Evolutionary conservation across 2,797 vertebrate genomes (phyloP).

Genomic region (Sebastes itinus): DNA sequence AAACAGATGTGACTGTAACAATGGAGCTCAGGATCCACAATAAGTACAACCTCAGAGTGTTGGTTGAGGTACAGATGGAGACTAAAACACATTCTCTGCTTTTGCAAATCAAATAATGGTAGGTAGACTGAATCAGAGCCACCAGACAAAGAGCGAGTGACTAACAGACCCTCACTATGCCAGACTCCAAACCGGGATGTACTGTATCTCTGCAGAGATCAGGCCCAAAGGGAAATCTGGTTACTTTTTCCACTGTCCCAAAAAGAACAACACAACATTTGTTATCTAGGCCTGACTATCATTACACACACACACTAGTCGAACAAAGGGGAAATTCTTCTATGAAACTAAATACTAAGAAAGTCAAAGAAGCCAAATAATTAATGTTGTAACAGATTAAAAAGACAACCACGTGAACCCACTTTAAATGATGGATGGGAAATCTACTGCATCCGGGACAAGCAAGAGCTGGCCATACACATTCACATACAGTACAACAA

Average conservation of each 20-base stretch:
- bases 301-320: background rate
- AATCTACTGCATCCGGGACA: background rate
- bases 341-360: background rate
- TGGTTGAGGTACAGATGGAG: background rate
- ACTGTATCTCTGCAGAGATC: slow-evolving; percentile 9
- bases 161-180: background rate
- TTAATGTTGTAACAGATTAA: rapidly evolving
- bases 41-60: background rate
- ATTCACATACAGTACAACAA: background rate
- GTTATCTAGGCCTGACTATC: background rate
- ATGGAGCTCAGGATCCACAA: background rate
- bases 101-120: background rate
- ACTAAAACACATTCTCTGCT: background rate
- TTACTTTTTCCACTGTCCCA: background rate
- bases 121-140: background rate
- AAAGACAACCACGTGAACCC: background rate
- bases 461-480: background rate
- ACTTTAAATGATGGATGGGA: background rate
- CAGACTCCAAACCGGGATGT: background rate
- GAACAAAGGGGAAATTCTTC: background rate
- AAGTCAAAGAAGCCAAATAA: background rate
- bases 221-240: slow-evolving; percentile 6
- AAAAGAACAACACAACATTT: slow-evolving; percentile 6
- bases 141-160: background rate
- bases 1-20: slow-evolving; percentile 6